Conservation (phyloP, 1,140 invertebrate species). For the Drosophila murphyi region DNA sequence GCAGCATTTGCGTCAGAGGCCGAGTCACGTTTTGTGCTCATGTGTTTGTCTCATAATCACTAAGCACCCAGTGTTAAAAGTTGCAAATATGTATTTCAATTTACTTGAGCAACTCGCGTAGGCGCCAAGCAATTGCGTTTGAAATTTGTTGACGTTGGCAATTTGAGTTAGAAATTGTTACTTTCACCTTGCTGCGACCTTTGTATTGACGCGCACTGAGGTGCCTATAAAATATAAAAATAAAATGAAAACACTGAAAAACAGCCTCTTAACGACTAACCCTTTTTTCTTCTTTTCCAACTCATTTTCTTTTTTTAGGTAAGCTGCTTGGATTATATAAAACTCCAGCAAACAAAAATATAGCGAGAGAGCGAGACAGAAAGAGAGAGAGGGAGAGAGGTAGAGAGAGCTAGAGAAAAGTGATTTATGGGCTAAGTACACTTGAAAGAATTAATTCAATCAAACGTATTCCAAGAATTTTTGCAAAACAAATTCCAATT, state of each 20-base stretch:
- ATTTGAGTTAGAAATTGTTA: conserved; percentile 1
- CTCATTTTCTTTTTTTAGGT: conserved; percentile 30
- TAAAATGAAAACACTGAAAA: background rate
- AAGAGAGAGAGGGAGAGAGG: background rate
- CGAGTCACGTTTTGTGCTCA: background rate
- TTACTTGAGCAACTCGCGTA: conserved; percentile 4
- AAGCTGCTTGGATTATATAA: conserved; percentile 35
- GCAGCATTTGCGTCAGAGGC: conserved; percentile 67
- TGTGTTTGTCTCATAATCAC: conserved; percentile 42
- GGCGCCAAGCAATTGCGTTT: conserved; percentile 20
- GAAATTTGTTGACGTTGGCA: background rate
- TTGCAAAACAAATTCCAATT: background rate
- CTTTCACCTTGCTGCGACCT: conserved; percentile 41
- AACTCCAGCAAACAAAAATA: background rate
- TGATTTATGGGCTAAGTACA: conserved; percentile 49
- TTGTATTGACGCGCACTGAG: background rate
- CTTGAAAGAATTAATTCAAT: conserved; percentile 23
- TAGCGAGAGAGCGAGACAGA: background rate
- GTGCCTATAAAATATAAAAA: background rate
- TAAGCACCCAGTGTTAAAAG: conserved; percentile 44
- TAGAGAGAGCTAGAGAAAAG: conserved; percentile 12
- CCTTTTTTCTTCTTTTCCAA: conserved; percentile 14
- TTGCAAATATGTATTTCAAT: conserved; percentile 24
- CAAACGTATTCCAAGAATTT: conserved; percentile 23
- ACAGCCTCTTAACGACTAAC: conserved; percentile 18